Base-by-base conservation (phyloP, 2,888 invertebrate species). In the Hylaea fasciaria region DNA sequence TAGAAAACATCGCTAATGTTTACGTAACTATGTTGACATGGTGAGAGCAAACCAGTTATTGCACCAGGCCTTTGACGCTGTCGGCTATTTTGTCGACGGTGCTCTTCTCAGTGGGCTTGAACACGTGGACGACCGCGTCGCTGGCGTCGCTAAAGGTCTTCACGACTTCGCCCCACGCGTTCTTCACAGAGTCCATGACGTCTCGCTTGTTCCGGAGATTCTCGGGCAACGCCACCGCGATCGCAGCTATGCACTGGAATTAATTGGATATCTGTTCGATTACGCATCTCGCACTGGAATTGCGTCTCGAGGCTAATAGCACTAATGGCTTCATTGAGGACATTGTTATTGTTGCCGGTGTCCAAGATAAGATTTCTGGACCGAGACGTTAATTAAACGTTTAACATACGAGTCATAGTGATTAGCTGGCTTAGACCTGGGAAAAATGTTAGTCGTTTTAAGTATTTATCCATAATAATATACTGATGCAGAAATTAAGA, bases 101-200 rank as follows among this genome's bases (percentile, higher is more conserved):
- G 54, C 85, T 85, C 67, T 87, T 89, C 69, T 91, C 90, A 0
- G 89, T 89, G 0, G 90, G 91, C 47, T 87, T 89, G 65, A 91
- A 88, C 7, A 87, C 88, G 49, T 90, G 78, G 1, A 91, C 88
- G 0, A 91, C 86, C 0, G 89, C 85, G 52, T 91, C 89, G 0
- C 89, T 83, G 0, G 91, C 91, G 12, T 89, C 81, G 10, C 78
- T 81, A 32, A 91, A 66, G 0, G 89, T 86, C 65, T 77, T 83
- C 39, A 86, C 86, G 44, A 86, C 78, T 32, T 85, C 89, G 17
- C 76, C 77, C 90, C 88, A 89, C 0, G 90, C 89, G 51, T 76
- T 74, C 63, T 88, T 91, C 83, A 91, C 80, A 0, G 87, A 78
- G 0, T 91, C 91, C 85, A 86, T 82, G 0, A 91, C 87, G 55